Evolutionary conservation across 1,140 invertebrate genomes (phyloP).

Genomic region (Drosophila murphyi): DNA sequence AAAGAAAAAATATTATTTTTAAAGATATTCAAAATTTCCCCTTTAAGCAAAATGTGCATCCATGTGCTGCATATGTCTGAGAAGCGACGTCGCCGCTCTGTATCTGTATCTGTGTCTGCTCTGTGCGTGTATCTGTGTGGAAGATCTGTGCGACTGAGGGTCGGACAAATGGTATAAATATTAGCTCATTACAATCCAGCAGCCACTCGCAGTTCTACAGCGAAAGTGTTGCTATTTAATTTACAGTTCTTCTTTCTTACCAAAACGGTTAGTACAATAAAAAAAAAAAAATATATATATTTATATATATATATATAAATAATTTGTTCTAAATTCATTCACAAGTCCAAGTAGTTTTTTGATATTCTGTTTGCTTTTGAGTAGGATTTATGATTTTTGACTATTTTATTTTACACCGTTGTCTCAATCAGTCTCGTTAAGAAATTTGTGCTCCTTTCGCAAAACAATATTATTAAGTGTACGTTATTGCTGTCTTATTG

Average conservation of each 20-base stretch:
- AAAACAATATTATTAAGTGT: slow-evolving; percentile 5
- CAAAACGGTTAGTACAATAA: slow-evolving; percentile 72
- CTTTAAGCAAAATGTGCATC: slow-evolving; percentile 74
- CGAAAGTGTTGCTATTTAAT: slow-evolving; percentile 83
- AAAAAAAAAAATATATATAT: neutral
- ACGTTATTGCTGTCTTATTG: slow-evolving; percentile 20
- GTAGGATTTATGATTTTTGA: neutral
- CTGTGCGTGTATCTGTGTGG: slow-evolving; percentile 48
- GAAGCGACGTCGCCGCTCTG: slow-evolving; percentile 19
- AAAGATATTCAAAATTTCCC: slow-evolving; percentile 73
- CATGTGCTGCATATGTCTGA: slow-evolving; percentile 70
- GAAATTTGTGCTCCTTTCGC: neutral
- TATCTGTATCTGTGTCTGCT: slow-evolving; percentile 26
- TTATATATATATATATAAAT: slow-evolving; percentile 1
- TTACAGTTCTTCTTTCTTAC: slow-evolving; percentile 66
- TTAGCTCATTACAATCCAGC: slow-evolving; percentile 81
- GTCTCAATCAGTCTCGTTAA: slow-evolving; percentile 1
- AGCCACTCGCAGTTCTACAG: slow-evolving; percentile 84
- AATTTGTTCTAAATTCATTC: neutral
- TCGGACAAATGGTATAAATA: slow-evolving; percentile 83
- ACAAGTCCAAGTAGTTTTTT: neutral
- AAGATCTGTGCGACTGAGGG: slow-evolving; percentile 70
- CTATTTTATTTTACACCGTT: neutral
- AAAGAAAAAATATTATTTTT: slow-evolving; percentile 75
- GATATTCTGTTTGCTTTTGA: neutral